Base-by-base conservation (phyloP, 2,113 vertebrate species). In the Orthochromis indermauri region DNA sequence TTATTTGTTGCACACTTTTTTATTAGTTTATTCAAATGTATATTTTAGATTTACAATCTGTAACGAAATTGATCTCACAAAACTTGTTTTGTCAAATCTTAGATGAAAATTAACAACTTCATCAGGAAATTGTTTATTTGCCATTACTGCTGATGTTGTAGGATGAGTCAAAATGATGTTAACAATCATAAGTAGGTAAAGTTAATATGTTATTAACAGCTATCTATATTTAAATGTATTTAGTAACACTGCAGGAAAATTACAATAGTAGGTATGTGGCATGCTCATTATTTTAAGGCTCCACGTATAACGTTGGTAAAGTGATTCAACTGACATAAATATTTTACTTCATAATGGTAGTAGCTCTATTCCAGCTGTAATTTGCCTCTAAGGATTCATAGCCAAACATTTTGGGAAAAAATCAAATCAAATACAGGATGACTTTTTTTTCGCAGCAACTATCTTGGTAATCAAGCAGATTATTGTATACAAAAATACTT, bases 381-480 rank as follows among this genome's bases (percentile, higher is more conserved):
- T 47, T 59, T 61, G 10, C 10, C 31, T 37, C 45, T 42, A 24
- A 28, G 31, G 35, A 31, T 76, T 84, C 37, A 76, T 45, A 57
- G 45, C 49, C 14, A 42, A 4, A 84, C 5, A 16, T 59, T 85
- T 55, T 45, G 12, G 19, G 2, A 59, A 31, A 79, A 85, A 51
- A 24, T 1, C 0, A 12, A 45, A 71, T 42, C 12, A 49, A 76
- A 49, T 31, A 49, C n/a, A n/a, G 24, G 16, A 21, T 61, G 61
- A 66, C 17, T 21, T 54, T 49, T 42, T 10, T 79, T 81, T 88
- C 7, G n/a, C 86, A 86, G 26, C 82, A 71, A 88, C 86, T 82
- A 80, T 89, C 83, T 85, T 49, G 73, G 45, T 81, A 86, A 92
- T 91, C 57, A 91, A 63, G 53, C 63, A 24, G 31, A 88, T 92